Conservation (phyloP, 2,113 vertebrate genomes). For the Sorex araneus region DNA sequence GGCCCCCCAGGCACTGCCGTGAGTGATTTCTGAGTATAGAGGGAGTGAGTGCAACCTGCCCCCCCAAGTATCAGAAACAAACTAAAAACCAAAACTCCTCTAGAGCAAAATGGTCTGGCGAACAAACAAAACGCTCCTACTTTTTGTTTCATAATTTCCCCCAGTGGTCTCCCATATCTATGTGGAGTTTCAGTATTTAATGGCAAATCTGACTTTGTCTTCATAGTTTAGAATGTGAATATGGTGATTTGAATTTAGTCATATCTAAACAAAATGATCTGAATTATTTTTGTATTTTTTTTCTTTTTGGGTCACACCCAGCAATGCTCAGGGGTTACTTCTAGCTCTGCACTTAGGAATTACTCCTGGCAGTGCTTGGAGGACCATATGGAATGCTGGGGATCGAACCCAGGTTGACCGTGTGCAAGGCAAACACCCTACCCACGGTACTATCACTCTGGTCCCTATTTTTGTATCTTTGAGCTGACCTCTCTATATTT, state of each 20-base stretch:
- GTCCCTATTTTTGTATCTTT: not conserved
- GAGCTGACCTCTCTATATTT: not conserved
- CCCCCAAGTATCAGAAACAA: not conserved
- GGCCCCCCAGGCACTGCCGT: too few relatives aligned
- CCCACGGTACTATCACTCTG: too few relatives aligned
- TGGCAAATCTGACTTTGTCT: conserved; percentile 8
- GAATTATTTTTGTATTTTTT: not conserved
- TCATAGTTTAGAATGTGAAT: conserved; percentile 16
- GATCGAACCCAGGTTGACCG: too few relatives aligned
- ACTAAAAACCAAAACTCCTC: not conserved
- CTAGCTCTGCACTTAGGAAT: too few relatives aligned
- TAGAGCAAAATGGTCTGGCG: not conserved
- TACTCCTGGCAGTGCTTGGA: too few relatives aligned
- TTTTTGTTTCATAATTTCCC: not conserved
- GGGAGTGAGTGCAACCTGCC: too few relatives aligned
- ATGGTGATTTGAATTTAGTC: conserved; percentile 23
- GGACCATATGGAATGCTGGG: too few relatives aligned
- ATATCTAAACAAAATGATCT: not conserved
- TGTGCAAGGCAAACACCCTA: too few relatives aligned
- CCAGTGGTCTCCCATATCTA: not conserved
- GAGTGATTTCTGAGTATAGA: too few relatives aligned
- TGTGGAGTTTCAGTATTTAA: not conserved
- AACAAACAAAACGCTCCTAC: not conserved
- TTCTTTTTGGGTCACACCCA: too few relatives aligned
- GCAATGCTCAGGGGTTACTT: too few relatives aligned